Evolutionary conservation across 2,113 vertebrate genomes (phyloP).

Genomic region (Calidris pygmaea): DNA sequence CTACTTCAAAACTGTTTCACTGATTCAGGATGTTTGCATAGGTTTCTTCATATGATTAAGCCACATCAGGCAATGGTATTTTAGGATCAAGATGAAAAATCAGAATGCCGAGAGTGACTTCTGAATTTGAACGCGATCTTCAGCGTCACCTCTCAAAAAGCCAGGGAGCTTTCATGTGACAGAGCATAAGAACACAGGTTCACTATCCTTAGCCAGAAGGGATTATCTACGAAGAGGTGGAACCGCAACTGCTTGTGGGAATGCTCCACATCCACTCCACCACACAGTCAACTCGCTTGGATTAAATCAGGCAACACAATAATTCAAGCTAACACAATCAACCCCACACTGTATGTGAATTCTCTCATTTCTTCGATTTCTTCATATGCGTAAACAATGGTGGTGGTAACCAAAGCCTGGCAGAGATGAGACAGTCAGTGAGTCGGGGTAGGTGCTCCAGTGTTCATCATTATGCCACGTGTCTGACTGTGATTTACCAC

Average conservation of each 20-base stretch:
- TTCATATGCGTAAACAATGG: background rate
- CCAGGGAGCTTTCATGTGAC: background rate
- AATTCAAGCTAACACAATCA: background rate
- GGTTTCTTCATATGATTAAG: background rate
- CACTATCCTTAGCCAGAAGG: background rate
- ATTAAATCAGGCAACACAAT: background rate
- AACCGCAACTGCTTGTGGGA: background rate
- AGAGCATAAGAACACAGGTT: background rate
- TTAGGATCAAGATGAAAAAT: background rate
- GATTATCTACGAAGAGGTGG: accelerated
- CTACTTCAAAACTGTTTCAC: background rate
- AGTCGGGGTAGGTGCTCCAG: accelerated
- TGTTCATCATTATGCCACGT: background rate
- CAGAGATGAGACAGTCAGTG: background rate
- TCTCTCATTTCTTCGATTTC: background rate
- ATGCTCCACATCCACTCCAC: background rate
- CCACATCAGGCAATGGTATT: background rate
- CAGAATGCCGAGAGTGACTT: background rate
- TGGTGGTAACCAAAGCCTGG: background rate
- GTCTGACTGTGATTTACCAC: background rate
- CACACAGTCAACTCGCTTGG: background rate
- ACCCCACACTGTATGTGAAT: background rate
- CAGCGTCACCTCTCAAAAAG: background rate
- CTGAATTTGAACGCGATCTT: background rate
- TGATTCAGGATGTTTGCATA: background rate